Percentiles rank a stretch among this genome's conserved stretches.
These are phyloP conservation scores for Xylota sylvarum DNA, from an alignment of 2,888 invertebrate genomes.

Conservation along the genomic window DNA sequence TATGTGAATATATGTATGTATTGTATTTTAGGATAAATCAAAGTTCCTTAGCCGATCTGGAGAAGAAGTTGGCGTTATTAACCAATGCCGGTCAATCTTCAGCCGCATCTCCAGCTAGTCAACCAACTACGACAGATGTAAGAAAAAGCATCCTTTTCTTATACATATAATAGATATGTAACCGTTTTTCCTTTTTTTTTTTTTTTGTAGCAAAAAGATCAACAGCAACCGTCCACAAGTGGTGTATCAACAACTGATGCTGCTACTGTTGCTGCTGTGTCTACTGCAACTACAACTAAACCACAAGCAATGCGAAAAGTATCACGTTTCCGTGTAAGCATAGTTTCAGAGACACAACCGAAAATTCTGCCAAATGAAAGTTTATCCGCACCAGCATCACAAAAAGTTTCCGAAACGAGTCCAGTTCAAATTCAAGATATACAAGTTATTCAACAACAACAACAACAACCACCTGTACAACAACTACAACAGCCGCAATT, in stretches of 20 bases:
- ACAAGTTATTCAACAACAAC: constrained; percentile 61
- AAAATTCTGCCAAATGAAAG: constrained; percentile 47
- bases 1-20: not conserved
- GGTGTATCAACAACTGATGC: constrained; percentile 34
- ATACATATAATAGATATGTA: not conserved
- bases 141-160: not conserved
- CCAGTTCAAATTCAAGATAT: constrained; percentile 15
- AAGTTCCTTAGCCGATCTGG: constrained; percentile 86
- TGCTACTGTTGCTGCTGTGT: constrained; percentile 16
- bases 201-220: constrained; percentile 73
- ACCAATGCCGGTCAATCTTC: constrained; percentile 82
- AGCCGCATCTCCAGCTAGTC: not conserved
- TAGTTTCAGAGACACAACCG: constrained; percentile 61
- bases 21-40: constrained; percentile 78
- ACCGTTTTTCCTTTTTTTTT: not conserved
- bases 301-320: constrained; percentile 48
- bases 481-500: constrained; percentile 46
- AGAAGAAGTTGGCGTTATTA: constrained; percentile 86
- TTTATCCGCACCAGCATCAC: constrained; percentile 62
- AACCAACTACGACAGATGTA: constrained; percentile 19
- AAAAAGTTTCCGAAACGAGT: constrained; percentile 58
- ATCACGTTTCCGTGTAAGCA: constrained; percentile 71
- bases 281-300: constrained; percentile 16
- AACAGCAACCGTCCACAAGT: constrained; percentile 66
- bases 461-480: constrained; percentile 47